A percentile compares a stretch with the other conserved stretches of the same genome.
Conservation (phyloP, 2,113 vertebrate species). For the Mionectes macconnelli region DNA sequence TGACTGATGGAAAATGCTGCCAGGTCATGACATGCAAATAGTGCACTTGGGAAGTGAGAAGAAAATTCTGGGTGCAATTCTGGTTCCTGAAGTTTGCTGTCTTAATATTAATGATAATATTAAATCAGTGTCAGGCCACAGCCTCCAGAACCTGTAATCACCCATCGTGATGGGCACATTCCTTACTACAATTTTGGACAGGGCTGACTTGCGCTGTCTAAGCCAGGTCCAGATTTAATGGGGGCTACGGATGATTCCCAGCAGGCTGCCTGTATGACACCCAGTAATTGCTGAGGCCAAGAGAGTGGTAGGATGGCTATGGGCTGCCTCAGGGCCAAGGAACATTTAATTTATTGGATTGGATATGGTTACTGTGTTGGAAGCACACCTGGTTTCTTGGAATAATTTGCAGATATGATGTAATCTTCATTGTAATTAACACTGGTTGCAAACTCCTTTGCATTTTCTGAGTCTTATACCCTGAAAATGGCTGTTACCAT, state of each 20-base stretch:
- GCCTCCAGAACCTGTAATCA: not conserved
- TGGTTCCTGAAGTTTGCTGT: not conserved
- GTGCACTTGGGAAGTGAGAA: not conserved
- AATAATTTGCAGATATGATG: not conserved
- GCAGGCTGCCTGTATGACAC: not conserved
- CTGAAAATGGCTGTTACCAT: not conserved
- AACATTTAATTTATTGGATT: not conserved
- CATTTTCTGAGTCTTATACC: not conserved
- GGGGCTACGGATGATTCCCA: not conserved
- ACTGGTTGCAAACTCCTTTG: not conserved
- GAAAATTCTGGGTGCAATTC: not conserved
- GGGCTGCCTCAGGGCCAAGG: not conserved
- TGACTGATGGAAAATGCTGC: not conserved
- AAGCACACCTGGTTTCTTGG: not conserved
- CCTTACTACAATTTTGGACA: not conserved
- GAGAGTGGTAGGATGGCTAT: not conserved
- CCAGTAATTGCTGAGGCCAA: fast-evolving
- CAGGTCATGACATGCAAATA: not conserved
- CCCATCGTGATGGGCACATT: not conserved
- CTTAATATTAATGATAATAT: not conserved
- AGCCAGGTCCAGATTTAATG: not conserved
- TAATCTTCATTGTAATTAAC: not conserved
- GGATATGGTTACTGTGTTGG: not conserved
- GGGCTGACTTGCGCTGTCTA: not conserved
- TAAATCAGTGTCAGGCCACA: not conserved